These are phyloP conservation scores for Arbacia lixula DNA, from an alignment of 53 echinoderm and acorn worm species.

Conservation along the genomic window DNA sequence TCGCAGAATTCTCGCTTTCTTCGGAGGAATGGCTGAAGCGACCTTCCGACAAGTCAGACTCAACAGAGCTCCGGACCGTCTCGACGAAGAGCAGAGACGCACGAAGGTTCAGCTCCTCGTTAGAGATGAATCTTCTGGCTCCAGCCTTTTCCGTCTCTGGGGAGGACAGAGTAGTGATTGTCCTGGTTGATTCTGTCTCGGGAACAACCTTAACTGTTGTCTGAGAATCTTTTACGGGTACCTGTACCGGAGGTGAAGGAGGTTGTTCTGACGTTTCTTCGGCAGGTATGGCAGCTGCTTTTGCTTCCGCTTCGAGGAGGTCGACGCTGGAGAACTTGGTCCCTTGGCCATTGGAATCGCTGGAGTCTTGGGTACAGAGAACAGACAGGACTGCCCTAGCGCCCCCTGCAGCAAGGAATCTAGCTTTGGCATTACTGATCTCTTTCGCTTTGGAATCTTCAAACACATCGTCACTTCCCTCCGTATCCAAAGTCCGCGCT, in stretches of 20 bases:
- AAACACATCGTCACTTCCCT: slow-evolving; percentile 51
- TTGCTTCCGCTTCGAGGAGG: slow-evolving; percentile 40
- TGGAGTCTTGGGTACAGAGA: slow-evolving; percentile 90
- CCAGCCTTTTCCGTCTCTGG: slow-evolving; percentile 22
- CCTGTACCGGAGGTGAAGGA: slow-evolving; percentile 12
- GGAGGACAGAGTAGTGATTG: slow-evolving; percentile 31
- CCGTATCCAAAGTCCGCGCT: slow-evolving; percentile 20
- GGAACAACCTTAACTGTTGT: slow-evolving; percentile 3
- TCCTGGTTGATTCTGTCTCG: slow-evolving; percentile 18
- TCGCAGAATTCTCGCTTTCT: slow-evolving; percentile 66
- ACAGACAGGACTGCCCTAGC: slow-evolving; percentile 87
- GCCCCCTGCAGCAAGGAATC: slow-evolving; percentile 89
- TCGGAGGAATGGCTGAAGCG: slow-evolving; percentile 61
- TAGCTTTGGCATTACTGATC: slow-evolving; percentile 85
- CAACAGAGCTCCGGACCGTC: slow-evolving; percentile 79
- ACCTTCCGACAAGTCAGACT: slow-evolving; percentile 76
- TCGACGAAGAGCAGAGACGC: slow-evolving; percentile 87
- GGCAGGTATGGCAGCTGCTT: slow-evolving; percentile 21
- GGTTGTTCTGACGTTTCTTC: slow-evolving; percentile 36
- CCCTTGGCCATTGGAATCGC: slow-evolving; percentile 67
- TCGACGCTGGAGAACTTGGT: slow-evolving; percentile 42
- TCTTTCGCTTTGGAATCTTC: slow-evolving; percentile 3
- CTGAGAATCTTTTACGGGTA: background rate
- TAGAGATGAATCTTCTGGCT: slow-evolving; percentile 66
- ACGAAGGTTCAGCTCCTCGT: slow-evolving; percentile 71